Base-by-base conservation (phyloP, 2,888 invertebrate species). In the Strigamia transsilvanica region DNA sequence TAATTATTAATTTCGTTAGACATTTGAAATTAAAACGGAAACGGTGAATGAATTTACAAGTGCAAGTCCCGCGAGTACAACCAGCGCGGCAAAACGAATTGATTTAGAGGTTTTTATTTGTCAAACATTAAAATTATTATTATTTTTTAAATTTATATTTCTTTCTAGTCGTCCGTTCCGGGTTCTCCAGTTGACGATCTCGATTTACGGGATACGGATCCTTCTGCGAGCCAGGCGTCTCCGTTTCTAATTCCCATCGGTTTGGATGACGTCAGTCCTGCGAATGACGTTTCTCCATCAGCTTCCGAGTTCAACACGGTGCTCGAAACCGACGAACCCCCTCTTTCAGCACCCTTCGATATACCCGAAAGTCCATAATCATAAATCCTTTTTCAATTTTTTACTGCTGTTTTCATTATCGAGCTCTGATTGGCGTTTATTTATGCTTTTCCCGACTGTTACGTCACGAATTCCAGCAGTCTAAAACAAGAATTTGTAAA, bases 251-350 rank as follows among this genome's bases (percentile, higher is more conserved):
- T 83, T 21, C 38, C 81, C 13, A 56, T 61, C 21, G 42, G 79
- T 41, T 78, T 83, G 21, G 83, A 78, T 41, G 82, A 80, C n/a
- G 80, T 80, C 23, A 61, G 80, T 32, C 41, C 82, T 0, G 66
- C 61, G 6, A 46, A 41, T 15, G 82, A 80, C 6, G 78, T 79
- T 9, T 80, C 83, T 15, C 79, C 82, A 15, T 61, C 82, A 32
- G 41, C 82, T 10, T 61, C 79, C 23, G 82, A 83, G 12, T 21
- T 81, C 6, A 73, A 23, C 3, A 21, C 32, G 23, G 51, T 32
- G 15, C 3, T 79, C 3, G 80, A 82, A n/a, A n/a, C 82, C 12
- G 83, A 83, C 15, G 82, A 83, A n/a, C 82, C 83, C 9, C 82
- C 83, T 12, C 73, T 83, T 42, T 79, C 82, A 15, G 82, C 82